phyloP scores from a whole-genome alignment of 2,888 invertebrate genomes.

The Agonopterix alstromeriana region DNA sequence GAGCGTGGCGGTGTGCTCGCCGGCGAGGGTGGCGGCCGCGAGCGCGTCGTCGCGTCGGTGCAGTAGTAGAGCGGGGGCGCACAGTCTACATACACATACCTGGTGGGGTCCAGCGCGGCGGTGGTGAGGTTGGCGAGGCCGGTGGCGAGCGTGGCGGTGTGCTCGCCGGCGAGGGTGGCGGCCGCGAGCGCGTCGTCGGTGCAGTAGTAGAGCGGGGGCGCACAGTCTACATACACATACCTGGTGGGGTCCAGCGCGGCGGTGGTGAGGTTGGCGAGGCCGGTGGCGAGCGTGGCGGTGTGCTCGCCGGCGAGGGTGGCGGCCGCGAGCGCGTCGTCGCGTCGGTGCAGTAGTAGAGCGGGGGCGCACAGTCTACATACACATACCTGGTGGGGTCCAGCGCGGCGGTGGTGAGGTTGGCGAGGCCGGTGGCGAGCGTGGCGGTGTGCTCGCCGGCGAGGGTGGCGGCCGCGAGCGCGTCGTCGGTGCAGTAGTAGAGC shows the following conservation, averaged over 20 bases:
- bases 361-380: slow-evolving; percentile 87
- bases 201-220: slow-evolving; percentile 84
- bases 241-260: slow-evolving; percentile 86
- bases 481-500: slow-evolving; percentile 82
- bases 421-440: not conserved
- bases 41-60: slow-evolving; percentile 78
- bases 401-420: slow-evolving; percentile 45
- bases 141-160: slow-evolving; percentile 26
- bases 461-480: slow-evolving; percentile 81
- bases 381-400: too few relatives aligned
- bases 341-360: slow-evolving; percentile 83
- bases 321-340: slow-evolving; percentile 80
- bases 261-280: slow-evolving; percentile 1
- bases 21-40: slow-evolving; percentile 82
- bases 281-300: slow-evolving; percentile 17
- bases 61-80: slow-evolving; percentile 85
- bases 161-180: slow-evolving; percentile 84
- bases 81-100: too few relatives aligned
- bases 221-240: too few relatives aligned
- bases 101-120: slow-evolving; percentile 84
- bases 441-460: slow-evolving; percentile 81
- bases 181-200: slow-evolving; percentile 79
- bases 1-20: slow-evolving; percentile 73
- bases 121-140: slow-evolving; percentile 1
- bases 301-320: slow-evolving; percentile 85